These are phyloP conservation scores for Tetropium fuscum DNA, from an alignment of 2,888 invertebrate species.

Conservation along the genomic window DNA sequence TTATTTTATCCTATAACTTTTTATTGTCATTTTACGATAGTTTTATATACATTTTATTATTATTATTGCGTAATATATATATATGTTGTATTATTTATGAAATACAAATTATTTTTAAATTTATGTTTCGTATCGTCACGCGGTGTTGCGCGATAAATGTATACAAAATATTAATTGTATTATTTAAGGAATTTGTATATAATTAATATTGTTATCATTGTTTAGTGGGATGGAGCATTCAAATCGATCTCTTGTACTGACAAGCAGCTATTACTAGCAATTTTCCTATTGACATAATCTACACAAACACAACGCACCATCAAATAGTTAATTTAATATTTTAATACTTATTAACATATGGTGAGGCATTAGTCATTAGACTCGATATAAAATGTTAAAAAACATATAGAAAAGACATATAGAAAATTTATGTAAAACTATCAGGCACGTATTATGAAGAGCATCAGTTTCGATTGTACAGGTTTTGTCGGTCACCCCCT, in stretches of 20 bases:
- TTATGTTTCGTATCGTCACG: constrained; percentile 57
- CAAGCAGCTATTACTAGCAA: too few species aligned
- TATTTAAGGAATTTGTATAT: constrained; percentile 64
- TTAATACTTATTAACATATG: too few species aligned
- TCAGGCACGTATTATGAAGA: too few species aligned
- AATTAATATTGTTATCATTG: constrained; percentile 61
- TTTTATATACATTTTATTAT: constrained; percentile 61
- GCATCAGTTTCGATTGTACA: too few species aligned
- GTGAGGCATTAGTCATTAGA: too few species aligned
- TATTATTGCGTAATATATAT: constrained; percentile 58
- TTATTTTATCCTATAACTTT: constrained; percentile 54
- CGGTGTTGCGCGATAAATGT: constrained; percentile 59
- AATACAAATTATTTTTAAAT: constrained; percentile 59
- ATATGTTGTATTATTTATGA: constrained; percentile 55
- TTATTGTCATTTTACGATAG: constrained; percentile 53
- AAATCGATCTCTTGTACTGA: constrained; percentile 11
- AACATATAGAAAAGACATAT: too few species aligned
- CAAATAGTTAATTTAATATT: too few species aligned
- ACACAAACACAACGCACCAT: too few species aligned
- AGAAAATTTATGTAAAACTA: too few species aligned
- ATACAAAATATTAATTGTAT: constrained; percentile 62
- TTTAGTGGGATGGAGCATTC: constrained; percentile 29
- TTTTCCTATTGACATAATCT: too few species aligned
- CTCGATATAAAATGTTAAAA: too few species aligned
- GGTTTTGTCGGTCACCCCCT: too few species aligned